Conservation (phyloP, 1,140 invertebrate genomes). For the Daktulosphaira vitifoliae region DNA sequence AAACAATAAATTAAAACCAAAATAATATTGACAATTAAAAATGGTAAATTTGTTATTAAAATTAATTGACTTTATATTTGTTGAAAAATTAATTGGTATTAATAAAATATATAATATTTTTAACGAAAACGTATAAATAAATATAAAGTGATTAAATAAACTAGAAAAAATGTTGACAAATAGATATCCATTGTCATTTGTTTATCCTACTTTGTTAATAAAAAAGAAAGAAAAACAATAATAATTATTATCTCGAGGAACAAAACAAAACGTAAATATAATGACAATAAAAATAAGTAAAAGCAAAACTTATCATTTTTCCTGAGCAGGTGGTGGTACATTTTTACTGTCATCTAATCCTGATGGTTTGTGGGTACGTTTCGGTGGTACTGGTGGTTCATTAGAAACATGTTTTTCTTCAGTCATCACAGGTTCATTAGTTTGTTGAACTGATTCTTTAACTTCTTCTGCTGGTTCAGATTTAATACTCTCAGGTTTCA, state of each 20-base stretch:
- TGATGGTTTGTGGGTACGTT: constrained; percentile 15
- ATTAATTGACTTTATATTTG: too few species aligned
- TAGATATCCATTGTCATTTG: not conserved
- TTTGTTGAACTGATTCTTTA: not conserved
- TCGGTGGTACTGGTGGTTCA: constrained; percentile 8
- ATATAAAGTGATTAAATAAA: constrained; percentile 4
- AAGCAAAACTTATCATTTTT: constrained; percentile 2
- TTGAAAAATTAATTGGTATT: not conserved
- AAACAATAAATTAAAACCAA: not conserved
- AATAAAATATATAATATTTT: constrained; percentile 1
- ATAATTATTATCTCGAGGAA: constrained; percentile 21
- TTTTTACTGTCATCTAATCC: not conserved
- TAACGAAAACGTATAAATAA: not conserved
- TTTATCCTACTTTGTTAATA: constrained; percentile 14
- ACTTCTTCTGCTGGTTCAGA: not conserved
- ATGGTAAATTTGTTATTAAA: constrained; percentile 1
- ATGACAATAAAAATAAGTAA: not conserved
- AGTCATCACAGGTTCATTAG: too few species aligned
- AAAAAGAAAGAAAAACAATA: constrained; percentile 27
- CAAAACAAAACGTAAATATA: constrained; percentile 20
- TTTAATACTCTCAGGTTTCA: not conserved
- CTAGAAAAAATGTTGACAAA: not conserved
- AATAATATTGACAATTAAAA: constrained; percentile 13
- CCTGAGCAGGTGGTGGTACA: not conserved
- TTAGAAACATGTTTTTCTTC: not conserved